Base-by-base conservation (phyloP, 2,113 vertebrate genomes). In the Barnardius zonarius region DNA sequence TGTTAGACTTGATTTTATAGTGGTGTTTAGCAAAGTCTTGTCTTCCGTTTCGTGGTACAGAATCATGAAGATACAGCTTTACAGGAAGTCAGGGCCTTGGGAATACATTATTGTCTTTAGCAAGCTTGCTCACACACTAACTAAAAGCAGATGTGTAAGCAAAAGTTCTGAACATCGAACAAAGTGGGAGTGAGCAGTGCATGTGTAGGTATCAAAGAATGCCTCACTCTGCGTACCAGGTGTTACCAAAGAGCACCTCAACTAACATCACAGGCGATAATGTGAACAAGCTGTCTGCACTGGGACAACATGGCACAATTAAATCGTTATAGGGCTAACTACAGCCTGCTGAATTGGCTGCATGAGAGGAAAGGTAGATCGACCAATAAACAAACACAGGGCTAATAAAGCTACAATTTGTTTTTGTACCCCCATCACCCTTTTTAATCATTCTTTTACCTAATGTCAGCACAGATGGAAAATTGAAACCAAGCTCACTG, bases 221-320 rank as follows among this genome's bases (percentile, higher is more conserved):
- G 90, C 46, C 51, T 77, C 57, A 37, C 66, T 79, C 51, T 70
- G 88, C 9, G 22, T 87, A 85, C 88, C 81, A 94, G 91, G 89
- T 91, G 79, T 39, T 76, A 77, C 85, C 57, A 75, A 95, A 96
- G 85, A 86, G 73, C 52, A 85, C 86, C 75, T 91, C 75, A 61
- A 3, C 90, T 49, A 63, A 84, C n/a, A 19, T 93, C 85, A 81
- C 95, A 96, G 74, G 82, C 87, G 92, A 88, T 92, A 89, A 92
- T 86, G 88, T 74, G 94, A 97, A 92, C 37, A 93, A 95, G 88
- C 78, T 37, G 57, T 70, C 75, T 44, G 85, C 81, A 31, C 4
- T 73, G 75, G 51, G 31, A 73, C 3, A 20, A 62, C 37, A 22
- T 14, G 88, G 83, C 73, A 77, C 75, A 90, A 83, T 96, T 73